phyloP scores from a whole-genome alignment of 2,888 invertebrate species.

The Tethea ocularis region DNA sequence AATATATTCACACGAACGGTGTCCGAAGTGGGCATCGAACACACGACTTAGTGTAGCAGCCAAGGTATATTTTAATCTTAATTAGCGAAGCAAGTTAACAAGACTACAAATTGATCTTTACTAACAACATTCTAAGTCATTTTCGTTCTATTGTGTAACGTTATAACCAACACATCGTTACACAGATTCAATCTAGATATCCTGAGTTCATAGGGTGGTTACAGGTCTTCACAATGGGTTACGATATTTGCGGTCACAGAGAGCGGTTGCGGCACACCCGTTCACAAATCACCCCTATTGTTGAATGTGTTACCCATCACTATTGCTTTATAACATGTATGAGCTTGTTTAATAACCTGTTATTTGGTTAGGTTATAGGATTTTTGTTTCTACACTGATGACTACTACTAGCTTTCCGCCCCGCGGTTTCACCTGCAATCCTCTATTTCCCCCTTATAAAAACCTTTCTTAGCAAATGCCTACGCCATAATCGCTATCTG shows the following conservation, averaged over 20 bases:
- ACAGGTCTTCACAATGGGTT: conserved; percentile 30
- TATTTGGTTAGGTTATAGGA: background rate
- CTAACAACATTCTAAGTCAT: conserved; percentile 18
- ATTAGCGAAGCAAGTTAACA: background rate
- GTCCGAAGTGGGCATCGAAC: too few relatives aligned
- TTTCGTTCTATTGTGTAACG: background rate
- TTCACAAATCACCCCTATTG: conserved; percentile 45
- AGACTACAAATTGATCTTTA: background rate
- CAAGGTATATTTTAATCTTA: background rate
- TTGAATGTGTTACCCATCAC: conserved; percentile 19
- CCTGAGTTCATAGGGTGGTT: conserved; percentile 16
- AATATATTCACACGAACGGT: too few relatives aligned
- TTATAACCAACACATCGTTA: conserved; percentile 19
- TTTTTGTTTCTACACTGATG: too few relatives aligned
- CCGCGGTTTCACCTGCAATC: too few relatives aligned
- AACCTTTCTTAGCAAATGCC: too few relatives aligned
- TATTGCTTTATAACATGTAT: conserved; percentile 7
- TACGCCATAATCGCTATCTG: too few relatives aligned
- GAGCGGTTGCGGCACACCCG: conserved; percentile 25
- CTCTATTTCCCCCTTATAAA: too few relatives aligned
- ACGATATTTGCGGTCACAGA: conserved; percentile 35
- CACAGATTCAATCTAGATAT: conserved; percentile 40
- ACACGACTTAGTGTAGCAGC: too few relatives aligned
- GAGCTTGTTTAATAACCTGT: background rate
- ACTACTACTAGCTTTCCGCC: too few relatives aligned